Conservation (phyloP, 2,888 invertebrate genomes). For the Nipponacmea schrenckii region DNA sequence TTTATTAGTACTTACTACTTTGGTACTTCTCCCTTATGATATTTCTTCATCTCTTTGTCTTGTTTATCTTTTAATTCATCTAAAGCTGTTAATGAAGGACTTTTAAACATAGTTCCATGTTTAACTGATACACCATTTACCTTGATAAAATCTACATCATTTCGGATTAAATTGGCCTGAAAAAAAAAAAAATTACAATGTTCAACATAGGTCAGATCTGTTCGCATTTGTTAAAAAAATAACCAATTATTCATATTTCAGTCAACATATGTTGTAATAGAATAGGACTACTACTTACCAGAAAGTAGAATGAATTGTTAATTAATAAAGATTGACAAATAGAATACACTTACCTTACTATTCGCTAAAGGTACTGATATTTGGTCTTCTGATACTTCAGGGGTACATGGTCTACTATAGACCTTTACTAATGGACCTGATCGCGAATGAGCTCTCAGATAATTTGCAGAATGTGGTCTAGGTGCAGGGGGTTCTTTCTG, state of each 20-base stretch:
- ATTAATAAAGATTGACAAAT: too few species aligned
- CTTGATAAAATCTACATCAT: constrained; percentile 63
- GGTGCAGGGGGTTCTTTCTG: constrained; percentile 56
- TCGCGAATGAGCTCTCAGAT: constrained; percentile 64
- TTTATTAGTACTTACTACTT: constrained; percentile 56
- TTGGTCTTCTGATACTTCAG: constrained; percentile 46
- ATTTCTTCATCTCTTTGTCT: constrained; percentile 53
- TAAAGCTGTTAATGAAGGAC: constrained; percentile 59
- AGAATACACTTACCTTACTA: background rate
- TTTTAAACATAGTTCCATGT: constrained; percentile 41
- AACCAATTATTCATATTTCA: too few species aligned
- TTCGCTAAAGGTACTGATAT: constrained; percentile 56
- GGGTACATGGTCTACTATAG: constrained; percentile 49
- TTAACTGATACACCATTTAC: constrained; percentile 59
- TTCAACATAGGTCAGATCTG: too few species aligned
- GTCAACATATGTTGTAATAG: too few species aligned
- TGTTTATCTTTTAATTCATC: constrained; percentile 61
- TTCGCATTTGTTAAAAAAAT: too few species aligned
- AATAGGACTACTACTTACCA: too few species aligned
- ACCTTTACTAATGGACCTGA: constrained; percentile 55
- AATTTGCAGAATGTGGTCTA: constrained; percentile 60
- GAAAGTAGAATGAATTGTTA: too few species aligned
- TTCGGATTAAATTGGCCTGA: constrained; percentile 52
- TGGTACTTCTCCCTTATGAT: constrained; percentile 62
- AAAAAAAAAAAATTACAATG: constrained; percentile 14